Percentiles rank a stretch among this genome's conserved stretches.
phyloP scores from a whole-genome alignment of 2,797 vertebrate species.

The Pristis pectinata region DNA sequence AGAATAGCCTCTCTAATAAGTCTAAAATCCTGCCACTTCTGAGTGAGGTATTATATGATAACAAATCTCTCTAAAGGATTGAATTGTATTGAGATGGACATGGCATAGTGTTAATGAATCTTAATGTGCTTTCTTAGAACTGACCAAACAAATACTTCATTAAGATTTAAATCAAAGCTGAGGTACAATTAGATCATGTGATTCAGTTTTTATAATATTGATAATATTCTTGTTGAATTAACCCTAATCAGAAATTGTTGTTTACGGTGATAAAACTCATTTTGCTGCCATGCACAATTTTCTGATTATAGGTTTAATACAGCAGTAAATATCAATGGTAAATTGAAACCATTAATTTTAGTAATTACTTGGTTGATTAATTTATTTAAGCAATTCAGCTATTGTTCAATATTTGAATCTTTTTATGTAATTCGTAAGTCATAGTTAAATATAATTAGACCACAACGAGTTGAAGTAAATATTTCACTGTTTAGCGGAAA shows the following conservation, averaged over 20 bases:
- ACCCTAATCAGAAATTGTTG: background rate
- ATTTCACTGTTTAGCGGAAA: background rate
- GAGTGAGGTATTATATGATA: background rate
- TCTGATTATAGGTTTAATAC: background rate
- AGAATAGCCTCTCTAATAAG: background rate
- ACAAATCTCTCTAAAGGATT: background rate
- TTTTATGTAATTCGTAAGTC: background rate
- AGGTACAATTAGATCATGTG: background rate
- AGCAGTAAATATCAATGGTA: background rate
- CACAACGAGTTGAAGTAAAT: background rate
- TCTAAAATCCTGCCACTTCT: background rate
- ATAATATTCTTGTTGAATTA: background rate
- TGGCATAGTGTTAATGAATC: background rate
- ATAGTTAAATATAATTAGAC: background rate
- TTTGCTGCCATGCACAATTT: background rate
- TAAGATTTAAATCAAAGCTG: background rate
- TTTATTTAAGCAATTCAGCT: background rate
- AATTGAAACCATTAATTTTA: background rate
- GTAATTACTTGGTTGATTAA: background rate
- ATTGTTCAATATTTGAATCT: background rate
- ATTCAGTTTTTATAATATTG: background rate
- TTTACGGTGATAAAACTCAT: background rate
- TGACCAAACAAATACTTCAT: background rate
- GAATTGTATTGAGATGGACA: background rate
- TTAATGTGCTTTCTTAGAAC: background rate